Evolutionary conservation across 2,888 invertebrate genomes (phyloP), one percentile per base, ranked within the genome.

Genomic region (Polydrusus cervinus): DNA sequence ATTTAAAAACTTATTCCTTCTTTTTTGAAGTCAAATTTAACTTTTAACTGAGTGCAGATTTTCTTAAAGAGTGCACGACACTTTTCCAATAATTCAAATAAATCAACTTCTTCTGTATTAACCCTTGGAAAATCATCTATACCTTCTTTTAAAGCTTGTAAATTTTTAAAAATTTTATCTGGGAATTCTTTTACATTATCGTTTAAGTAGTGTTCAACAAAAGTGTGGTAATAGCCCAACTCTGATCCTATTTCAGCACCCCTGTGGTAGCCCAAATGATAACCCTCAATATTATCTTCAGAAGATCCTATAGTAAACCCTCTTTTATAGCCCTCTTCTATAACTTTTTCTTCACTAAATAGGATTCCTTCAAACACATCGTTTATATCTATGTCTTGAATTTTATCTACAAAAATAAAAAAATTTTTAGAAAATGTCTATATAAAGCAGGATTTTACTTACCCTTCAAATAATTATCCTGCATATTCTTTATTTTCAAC

Each of bases 161-260:
- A 86, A 49, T 90, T 89, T 16, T 86, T 87, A 0, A 87, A 55
- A 7, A 90, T 83, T 87, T 92, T 94, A 0, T 90, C 89, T 0
- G 89, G 85, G 9, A 49, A 10, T 34, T 64, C 62, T 73, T 88
- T 53, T 10, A 53, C 87, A n/a, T 81, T 86, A 53, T 57, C 74
- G 40, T 75, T 68, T 18, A 79, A 75, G 49, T 80, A 74, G 13
- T 89, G 87, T 70, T 90, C 88, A 1, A 92, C 86, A 57, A 90
- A 88, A 3, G 93, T 93, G 62, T 90, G 88, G 82, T 94, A 95
- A 83, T 90, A 92, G 8, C 95, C 96, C 83, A 96, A 86, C 87
- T 95, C 94, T 57, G 92, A 90, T 3, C 95, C 95, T 16, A 95
- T 83, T 84, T 93, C 91, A 66, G 92, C 90, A 10, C 94, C 95